phyloP scores from a whole-genome alignment of 2,113 vertebrate species.

The Lophius piscatorius region DNA sequence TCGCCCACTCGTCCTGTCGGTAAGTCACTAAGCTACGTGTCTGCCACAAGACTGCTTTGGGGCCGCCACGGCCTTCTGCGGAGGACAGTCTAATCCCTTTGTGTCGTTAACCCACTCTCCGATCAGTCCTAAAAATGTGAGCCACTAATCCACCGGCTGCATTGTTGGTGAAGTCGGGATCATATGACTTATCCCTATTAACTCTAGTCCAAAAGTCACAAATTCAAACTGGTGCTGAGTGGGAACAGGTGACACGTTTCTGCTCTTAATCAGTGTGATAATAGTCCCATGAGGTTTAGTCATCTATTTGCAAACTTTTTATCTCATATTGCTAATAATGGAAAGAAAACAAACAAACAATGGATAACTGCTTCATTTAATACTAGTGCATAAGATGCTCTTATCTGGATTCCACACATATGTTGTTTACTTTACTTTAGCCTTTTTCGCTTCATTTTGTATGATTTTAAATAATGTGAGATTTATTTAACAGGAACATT shows the following conservation, averaged over 20 bases:
- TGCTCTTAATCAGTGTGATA: constrained; percentile 10
- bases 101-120: constrained; percentile 55
- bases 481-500: too few relatives aligned
- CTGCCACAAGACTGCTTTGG: constrained; percentile 14
- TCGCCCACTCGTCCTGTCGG: constrained; percentile 14
- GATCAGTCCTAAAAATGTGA: constrained; percentile 59
- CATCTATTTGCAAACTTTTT: too few relatives aligned
- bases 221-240: constrained; percentile 35
- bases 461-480: too few relatives aligned
- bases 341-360: too few relatives aligned
- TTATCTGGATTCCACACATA: too few relatives aligned
- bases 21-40: constrained; percentile 32
- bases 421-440: too few relatives aligned
- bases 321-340: too few relatives aligned
- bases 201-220: constrained; percentile 44
- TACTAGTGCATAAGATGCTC: too few relatives aligned
- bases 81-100: constrained; percentile 58
- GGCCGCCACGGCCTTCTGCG: constrained; percentile 28
- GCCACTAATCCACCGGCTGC: constrained; percentile 59
- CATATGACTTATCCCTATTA: constrained; percentile 61
- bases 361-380: too few relatives aligned
- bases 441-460: too few relatives aligned
- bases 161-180: constrained; percentile 67
- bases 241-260: constrained; percentile 48
- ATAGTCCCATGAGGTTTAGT: too few relatives aligned